phyloP scores from a whole-genome alignment of 1,140 invertebrate genomes.

The Leptinotarsa undecemlineata region DNA sequence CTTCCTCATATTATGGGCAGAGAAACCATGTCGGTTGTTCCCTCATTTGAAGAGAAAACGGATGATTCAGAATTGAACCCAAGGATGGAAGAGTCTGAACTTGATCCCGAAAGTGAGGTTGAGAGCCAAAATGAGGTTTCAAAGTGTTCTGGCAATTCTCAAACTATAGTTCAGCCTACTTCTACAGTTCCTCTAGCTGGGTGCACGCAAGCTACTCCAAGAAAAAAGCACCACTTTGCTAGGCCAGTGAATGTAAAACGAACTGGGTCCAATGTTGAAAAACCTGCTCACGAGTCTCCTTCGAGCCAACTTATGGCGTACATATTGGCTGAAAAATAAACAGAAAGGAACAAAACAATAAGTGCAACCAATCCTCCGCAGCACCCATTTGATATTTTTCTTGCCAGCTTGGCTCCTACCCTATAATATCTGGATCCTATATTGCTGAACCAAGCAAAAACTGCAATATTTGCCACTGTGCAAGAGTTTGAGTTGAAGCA shows the following conservation, averaged over 20 bases:
- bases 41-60: too few relatives aligned
- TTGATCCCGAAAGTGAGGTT: neutral
- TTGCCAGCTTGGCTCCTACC: slow-evolving; percentile 21
- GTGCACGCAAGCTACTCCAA: neutral
- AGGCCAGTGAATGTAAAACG: neutral
- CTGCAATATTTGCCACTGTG: slow-evolving; percentile 22
- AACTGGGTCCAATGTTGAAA: neutral
- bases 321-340: slow-evolving; percentile 32
- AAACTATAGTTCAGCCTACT: neutral
- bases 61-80: too few relatives aligned
- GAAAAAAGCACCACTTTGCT: neutral
- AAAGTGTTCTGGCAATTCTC: too few relatives aligned
- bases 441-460: slow-evolving; percentile 15
- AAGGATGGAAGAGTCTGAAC: too few relatives aligned
- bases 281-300: slow-evolving; percentile 17
- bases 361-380: neutral
- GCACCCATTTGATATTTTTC: slow-evolving; percentile 27
- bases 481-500: slow-evolving; percentile 25
- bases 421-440: slow-evolving; percentile 25
- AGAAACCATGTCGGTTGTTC: neutral
- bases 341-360: slow-evolving; percentile 15
- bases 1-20: neutral
- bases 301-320: slow-evolving; percentile 34
- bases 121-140: neutral
- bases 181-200: neutral